These are phyloP conservation scores for Porites cylindrica DNA, from an alignment of 92 coral and sea anemone species.

Conservation along the genomic window DNA sequence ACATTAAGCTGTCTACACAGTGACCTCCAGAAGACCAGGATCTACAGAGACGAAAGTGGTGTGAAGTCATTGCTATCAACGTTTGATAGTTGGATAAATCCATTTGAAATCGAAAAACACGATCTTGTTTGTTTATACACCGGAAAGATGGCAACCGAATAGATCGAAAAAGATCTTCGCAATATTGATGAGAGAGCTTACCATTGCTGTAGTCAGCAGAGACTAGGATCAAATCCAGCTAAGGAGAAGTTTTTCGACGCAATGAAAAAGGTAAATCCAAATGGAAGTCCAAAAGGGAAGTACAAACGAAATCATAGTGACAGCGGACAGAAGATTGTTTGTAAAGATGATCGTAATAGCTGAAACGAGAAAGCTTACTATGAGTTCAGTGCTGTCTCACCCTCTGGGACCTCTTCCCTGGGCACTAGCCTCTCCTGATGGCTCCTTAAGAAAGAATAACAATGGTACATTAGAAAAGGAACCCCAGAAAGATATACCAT, in stretches of 20 bases:
- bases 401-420: constrained; percentile 59
- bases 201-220: constrained; percentile 41
- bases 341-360: constrained; percentile 53
- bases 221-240: constrained; percentile 53
- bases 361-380: constrained; percentile 44
- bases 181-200: constrained; percentile 57
- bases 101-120: constrained; percentile 7
- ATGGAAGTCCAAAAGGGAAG: constrained; percentile 24
- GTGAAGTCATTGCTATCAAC: constrained; percentile 21
- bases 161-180: constrained; percentile 36
- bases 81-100: constrained; percentile 43
- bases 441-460: constrained; percentile 31
- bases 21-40: constrained; percentile 30
- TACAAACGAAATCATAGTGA: constrained; percentile 16
- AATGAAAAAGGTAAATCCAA: constrained; percentile 50
- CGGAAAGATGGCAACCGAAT: constrained; percentile 40
- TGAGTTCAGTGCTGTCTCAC: constrained; percentile 46
- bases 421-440: constrained; percentile 45
- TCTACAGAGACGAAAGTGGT: constrained; percentile 26
- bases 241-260: constrained; percentile 47
- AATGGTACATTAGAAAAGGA: constrained; percentile 48
- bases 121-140: constrained; percentile 57
- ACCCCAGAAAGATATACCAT: constrained; percentile 51
- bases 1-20: not conserved
- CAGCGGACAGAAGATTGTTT: constrained; percentile 28